Conservation (phyloP, 2,888 invertebrate species). For the Sceliomorpha sp. region DNA sequence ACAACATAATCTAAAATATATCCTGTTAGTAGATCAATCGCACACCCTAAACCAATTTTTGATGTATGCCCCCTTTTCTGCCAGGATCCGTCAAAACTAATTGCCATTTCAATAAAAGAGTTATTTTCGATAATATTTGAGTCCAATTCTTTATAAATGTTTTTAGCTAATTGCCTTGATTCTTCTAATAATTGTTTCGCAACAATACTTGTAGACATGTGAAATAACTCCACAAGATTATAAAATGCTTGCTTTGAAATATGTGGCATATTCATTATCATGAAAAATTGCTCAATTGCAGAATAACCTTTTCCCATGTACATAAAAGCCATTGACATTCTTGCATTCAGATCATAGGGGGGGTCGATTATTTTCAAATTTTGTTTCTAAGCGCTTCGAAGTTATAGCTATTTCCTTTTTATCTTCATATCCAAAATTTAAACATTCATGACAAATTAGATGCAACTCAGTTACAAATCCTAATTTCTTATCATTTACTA, state of each 20-base stretch:
- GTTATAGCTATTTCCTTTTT: no score
- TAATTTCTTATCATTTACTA: no score
- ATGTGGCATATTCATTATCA: slow-evolving; percentile 23
- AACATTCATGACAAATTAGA: no score
- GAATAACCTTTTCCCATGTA: slow-evolving; percentile 20
- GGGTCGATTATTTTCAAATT: no score
- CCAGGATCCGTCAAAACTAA: no score
- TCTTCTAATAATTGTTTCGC: no score
- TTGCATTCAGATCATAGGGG: slow-evolving; percentile 18
- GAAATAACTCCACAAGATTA: slow-evolving; percentile 3
- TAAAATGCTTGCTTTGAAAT: slow-evolving; percentile 12
- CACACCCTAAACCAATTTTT: slow-evolving; percentile 15
- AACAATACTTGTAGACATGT: no score
- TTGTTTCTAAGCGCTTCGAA: no score
- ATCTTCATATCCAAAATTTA: no score
- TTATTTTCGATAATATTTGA: background rate
- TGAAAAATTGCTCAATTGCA: slow-evolving; percentile 15
- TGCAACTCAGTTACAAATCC: no score
- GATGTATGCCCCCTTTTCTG: slow-evolving; percentile 20
- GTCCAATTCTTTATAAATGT: background rate
- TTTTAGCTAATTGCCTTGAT: slow-evolving; percentile 4
- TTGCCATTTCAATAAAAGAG: no score
- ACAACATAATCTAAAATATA: slow-evolving; percentile 19
- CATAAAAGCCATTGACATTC: slow-evolving; percentile 16
- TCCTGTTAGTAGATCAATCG: slow-evolving; percentile 6